phyloP scores from a whole-genome alignment of 2,888 invertebrate species.

The Metallyticus violacea region DNA sequence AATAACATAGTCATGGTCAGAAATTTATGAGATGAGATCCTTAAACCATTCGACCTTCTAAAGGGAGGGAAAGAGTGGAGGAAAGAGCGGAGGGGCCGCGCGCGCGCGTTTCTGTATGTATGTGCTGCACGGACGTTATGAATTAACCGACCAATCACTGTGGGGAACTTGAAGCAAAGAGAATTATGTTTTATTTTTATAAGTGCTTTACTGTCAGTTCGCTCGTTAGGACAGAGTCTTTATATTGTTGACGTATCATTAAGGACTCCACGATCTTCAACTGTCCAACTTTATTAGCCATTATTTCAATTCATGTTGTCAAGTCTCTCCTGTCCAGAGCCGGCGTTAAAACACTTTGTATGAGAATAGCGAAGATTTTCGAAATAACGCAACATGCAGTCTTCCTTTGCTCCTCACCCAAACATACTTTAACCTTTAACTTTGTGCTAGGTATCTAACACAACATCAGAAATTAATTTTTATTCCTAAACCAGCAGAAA shows the following conservation, averaged over 20 bases:
- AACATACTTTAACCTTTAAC: too few species aligned
- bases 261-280: not conserved
- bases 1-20: conserved; percentile 5
- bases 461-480: too few species aligned
- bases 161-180: not conserved
- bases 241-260: not conserved
- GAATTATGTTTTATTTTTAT: not conserved
- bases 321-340: not conserved
- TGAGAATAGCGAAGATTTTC: too few species aligned
- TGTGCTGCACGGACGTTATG: not conserved
- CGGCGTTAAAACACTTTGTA: too few species aligned
- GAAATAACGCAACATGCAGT: too few species aligned
- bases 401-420: too few species aligned
- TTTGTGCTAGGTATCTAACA: too few species aligned
- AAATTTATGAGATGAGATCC: conserved; percentile 15
- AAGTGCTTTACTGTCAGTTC: not conserved
- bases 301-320: not conserved
- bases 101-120: too few species aligned
- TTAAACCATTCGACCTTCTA: conserved; percentile 8
- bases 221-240: not conserved
- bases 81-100: too few species aligned
- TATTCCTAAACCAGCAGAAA: too few species aligned
- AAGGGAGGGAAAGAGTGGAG: not conserved
- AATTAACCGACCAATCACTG: not conserved
- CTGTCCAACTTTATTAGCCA: not conserved